phyloP scores from a whole-genome alignment of 2,888 invertebrate genomes.

The Sphaerolaimus hirsutus region DNA sequence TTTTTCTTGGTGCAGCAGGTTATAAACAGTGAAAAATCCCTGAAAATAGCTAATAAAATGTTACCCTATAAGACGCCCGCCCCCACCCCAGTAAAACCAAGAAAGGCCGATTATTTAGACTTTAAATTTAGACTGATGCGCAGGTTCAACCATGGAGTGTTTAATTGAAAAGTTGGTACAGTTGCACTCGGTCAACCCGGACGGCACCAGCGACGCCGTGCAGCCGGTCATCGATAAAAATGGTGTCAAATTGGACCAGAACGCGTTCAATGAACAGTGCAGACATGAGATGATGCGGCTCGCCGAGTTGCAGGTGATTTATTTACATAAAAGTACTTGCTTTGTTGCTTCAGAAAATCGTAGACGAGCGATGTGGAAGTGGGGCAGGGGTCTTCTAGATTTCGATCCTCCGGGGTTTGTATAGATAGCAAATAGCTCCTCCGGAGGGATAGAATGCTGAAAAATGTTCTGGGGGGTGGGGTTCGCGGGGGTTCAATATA shows the following conservation, averaged over 20 bases:
- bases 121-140: neutral
- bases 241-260: conserved; percentile 7
- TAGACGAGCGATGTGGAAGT: too few species aligned
- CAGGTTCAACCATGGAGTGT: conserved; percentile 45
- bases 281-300: conserved; percentile 52
- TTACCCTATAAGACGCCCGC: neutral
- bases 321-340: conserved; percentile 5
- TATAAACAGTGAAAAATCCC: neutral
- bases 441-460: too few species aligned
- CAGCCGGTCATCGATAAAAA: conserved; percentile 10
- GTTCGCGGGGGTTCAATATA: too few species aligned
- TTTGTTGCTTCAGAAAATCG: neutral
- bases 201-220: conserved; percentile 6
- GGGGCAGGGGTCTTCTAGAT: too few species aligned
- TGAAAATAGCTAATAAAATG: neutral
- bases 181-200: too few species aligned
- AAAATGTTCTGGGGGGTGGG: too few species aligned
- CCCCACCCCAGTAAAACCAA: neutral
- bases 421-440: too few species aligned
- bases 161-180: conserved; percentile 40
- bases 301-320: conserved; percentile 48
- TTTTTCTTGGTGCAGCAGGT: too few species aligned
- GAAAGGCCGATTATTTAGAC: neutral
- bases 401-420: too few species aligned
- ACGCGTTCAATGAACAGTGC: conserved; percentile 34